A percentile compares a stretch with the other conserved stretches of the same genome.
These are phyloP conservation scores for Nomia melanderi DNA, from an alignment of 1,140 invertebrate genomes.

Conservation along the genomic window DNA sequence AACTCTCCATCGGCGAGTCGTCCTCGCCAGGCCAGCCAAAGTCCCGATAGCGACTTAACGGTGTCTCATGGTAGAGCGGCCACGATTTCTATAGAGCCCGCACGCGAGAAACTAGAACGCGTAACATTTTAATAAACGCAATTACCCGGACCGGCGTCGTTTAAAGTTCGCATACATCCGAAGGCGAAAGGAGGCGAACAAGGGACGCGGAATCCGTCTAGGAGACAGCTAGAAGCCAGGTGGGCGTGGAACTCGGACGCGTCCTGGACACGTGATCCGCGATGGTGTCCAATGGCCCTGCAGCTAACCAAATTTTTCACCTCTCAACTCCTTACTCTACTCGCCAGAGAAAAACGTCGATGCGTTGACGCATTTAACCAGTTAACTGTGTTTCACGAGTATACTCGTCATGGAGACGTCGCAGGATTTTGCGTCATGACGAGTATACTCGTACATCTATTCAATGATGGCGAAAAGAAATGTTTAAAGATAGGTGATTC, in stretches of 20 bases:
- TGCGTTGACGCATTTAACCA: no score
- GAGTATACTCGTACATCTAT: no score
- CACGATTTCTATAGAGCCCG: slow-evolving; percentile 51
- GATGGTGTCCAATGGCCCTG: neutral
- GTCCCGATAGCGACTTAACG: slow-evolving; percentile 58
- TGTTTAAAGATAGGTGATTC: no score
- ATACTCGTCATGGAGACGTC: no score
- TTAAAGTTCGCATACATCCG: no score
- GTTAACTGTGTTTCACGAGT: no score
- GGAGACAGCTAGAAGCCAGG: slow-evolving; percentile 32
- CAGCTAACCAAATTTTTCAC: slow-evolving; percentile 29
- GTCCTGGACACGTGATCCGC: slow-evolving; percentile 54
- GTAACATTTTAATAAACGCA: slow-evolving; percentile 78
- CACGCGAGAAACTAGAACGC: slow-evolving; percentile 76
- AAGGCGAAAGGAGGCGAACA: no score
- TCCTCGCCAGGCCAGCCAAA: neutral
- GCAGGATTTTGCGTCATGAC: no score
- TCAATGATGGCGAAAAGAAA: no score
- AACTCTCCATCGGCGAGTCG: no score
- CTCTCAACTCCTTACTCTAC: slow-evolving; percentile 27
- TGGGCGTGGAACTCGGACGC: slow-evolving; percentile 21
- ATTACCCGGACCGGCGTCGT: slow-evolving; percentile 68
- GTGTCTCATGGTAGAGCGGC: slow-evolving; percentile 54
- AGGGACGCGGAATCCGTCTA: no score
- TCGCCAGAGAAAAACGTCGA: no score